phyloP scores from a whole-genome alignment of 92 coral and sea anemone genomes.

The Anthopleura xanthogrammica region DNA sequence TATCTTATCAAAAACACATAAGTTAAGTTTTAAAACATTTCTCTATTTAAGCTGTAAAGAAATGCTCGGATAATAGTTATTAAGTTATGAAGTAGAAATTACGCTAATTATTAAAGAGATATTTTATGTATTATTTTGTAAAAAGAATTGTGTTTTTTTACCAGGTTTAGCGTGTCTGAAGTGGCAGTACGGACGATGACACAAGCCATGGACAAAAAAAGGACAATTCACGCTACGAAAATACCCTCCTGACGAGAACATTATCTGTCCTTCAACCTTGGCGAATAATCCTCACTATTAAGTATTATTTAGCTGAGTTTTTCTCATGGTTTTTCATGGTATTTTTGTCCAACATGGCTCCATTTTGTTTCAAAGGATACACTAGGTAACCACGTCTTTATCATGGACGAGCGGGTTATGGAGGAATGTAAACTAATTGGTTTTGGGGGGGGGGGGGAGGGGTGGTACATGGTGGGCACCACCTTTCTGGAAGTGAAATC shows the following conservation, averaged over 20 bases:
- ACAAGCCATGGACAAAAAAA: constrained; percentile 90
- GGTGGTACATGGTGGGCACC: neutral
- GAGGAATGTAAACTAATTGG: neutral
- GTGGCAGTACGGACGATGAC: constrained; percentile 98
- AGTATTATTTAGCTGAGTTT: neutral
- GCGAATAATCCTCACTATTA: neutral
- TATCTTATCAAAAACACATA: too few relatives aligned
- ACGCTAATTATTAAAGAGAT: neutral
- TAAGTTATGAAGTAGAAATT: neutral
- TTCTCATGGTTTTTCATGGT: neutral
- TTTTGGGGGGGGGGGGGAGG: neutral
- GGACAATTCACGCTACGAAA: constrained; percentile 97
- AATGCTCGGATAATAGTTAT: neutral
- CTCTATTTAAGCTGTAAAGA: neutral
- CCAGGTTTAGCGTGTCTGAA: constrained; percentile 97
- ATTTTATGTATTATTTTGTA: neutral
- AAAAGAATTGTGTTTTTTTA: neutral
- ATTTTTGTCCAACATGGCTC: neutral
- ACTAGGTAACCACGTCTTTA: constrained; percentile 7
- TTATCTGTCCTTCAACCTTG: constrained; percentile 12
- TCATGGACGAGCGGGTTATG: constrained; percentile 5
- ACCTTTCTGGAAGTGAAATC: neutral
- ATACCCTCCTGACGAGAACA: constrained; percentile 98
- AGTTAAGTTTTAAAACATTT: neutral
- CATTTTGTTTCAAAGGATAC: neutral